Evolutionary conservation across 2,113 vertebrate species (phyloP).

Genomic region (Scomber scombrus): DNA sequence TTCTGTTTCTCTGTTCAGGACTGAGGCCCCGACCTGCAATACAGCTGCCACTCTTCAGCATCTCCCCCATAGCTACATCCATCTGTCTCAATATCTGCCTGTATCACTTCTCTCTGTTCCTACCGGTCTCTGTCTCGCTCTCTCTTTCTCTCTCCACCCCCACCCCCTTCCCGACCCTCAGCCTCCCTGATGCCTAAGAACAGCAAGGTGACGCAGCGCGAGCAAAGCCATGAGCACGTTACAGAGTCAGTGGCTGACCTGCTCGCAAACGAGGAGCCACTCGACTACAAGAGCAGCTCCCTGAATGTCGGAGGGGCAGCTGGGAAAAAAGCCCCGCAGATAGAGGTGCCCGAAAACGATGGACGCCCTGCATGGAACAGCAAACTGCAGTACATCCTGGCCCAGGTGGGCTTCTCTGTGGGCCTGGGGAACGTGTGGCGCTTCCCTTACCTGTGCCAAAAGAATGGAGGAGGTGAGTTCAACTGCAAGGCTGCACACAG

Average conservation of each 20-base stretch:
- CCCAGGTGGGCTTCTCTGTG: conserved; percentile 98
- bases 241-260: conserved; percentile 98
- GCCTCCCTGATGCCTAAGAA: conserved; percentile 81
- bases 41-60: conserved; percentile 28
- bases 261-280: conserved; percentile 93
- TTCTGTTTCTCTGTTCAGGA: conserved; percentile 56
- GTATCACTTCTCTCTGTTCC: conserved; percentile 8
- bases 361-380: conserved; percentile 97
- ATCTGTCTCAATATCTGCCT: conserved; percentile 6
- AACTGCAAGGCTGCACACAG: neutral
- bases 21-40: conserved; percentile 42
- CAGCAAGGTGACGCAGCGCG: conserved; percentile 92
- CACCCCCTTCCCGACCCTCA: conserved; percentile 51
- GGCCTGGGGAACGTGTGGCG: conserved; percentile 98
- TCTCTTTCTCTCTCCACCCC: conserved; percentile 41
- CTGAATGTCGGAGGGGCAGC: conserved; percentile 83
- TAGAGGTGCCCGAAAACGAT: conserved; percentile 89
- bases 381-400: conserved; percentile 98
- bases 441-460: conserved; percentile 99
- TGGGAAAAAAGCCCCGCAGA: conserved; percentile 86
- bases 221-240: conserved; percentile 95
- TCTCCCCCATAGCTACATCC: conserved; percentile 14
- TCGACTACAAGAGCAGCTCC: conserved; percentile 94
- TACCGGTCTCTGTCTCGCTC: conserved; percentile 1
- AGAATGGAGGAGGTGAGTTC: conserved; percentile 97